These are phyloP conservation scores for Paramuricea clavata DNA, from an alignment of 92 coral and sea anemone genomes.

Conservation along the genomic window DNA sequence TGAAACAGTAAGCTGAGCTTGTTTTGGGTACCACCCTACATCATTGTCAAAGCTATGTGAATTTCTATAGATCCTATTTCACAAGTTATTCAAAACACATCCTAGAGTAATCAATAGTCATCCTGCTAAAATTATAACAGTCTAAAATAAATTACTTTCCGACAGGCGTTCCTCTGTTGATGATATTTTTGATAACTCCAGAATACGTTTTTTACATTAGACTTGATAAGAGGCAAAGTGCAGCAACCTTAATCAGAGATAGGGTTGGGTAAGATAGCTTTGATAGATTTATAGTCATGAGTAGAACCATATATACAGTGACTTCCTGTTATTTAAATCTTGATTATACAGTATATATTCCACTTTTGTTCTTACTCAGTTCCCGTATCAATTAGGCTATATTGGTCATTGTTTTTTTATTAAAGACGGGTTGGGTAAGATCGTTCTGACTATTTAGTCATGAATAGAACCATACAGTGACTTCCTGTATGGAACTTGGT, in stretches of 20 bases:
- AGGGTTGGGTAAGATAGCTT: neutral
- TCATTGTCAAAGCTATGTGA: too few relatives aligned
- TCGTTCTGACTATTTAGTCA: neutral
- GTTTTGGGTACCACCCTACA: too few relatives aligned
- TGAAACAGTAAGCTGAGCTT: too few relatives aligned
- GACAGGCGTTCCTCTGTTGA: neutral
- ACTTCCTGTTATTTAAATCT: too few relatives aligned
- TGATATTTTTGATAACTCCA: neutral
- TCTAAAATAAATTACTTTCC: neutral
- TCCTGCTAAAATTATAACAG: neutral
- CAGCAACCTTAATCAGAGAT: neutral
- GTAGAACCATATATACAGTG: too few relatives aligned
- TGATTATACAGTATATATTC: too few relatives aligned
- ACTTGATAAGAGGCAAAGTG: neutral
- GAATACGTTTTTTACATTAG: neutral
- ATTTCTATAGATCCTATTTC: neutral
- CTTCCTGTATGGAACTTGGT: too few relatives aligned
- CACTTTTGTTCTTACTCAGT: too few relatives aligned
- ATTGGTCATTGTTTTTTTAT: too few relatives aligned
- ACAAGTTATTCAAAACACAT: conserved; percentile 16
- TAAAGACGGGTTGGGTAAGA: neutral
- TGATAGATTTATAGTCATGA: too few relatives aligned
- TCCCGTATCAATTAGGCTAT: too few relatives aligned
- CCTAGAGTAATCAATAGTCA: neutral
- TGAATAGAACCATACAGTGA: too few relatives aligned